A percentile compares a stretch with the other conserved stretches of the same genome.
These are phyloP conservation scores for Ectropis grisescens DNA, from an alignment of 1,140 invertebrate species.

Conservation along the genomic window DNA sequence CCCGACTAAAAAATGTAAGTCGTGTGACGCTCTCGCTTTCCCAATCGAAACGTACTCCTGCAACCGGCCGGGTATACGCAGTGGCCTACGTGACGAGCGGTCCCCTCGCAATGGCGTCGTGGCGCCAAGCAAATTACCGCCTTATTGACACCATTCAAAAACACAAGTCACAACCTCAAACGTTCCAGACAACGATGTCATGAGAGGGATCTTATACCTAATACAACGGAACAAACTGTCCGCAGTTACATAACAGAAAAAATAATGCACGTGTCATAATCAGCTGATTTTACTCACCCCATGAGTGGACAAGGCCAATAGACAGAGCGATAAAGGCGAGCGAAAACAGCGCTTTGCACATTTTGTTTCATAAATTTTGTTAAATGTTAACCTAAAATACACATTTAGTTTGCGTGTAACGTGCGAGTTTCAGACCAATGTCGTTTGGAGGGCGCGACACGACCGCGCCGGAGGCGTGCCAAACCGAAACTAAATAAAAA, in stretches of 20 bases:
- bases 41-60: constrained; percentile 1
- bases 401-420: constrained; percentile 39
- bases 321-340: constrained; percentile 29
- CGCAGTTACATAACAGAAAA: constrained; percentile 34
- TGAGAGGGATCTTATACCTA: no score
- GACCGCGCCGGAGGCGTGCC: constrained; percentile 39
- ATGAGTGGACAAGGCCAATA: constrained; percentile 34
- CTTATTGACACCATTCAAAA: constrained; percentile 34
- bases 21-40: background rate
- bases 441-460: constrained; percentile 35
- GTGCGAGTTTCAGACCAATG: constrained; percentile 49
- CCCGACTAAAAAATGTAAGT: constrained; percentile 7
- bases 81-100: constrained; percentile 63
- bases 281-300: constrained; percentile 64
- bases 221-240: no score
- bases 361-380: constrained; percentile 53
- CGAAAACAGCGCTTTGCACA: constrained; percentile 45
- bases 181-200: no score
- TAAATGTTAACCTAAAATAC: constrained; percentile 32
- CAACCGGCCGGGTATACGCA: constrained; percentile 35
- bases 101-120: constrained; percentile 49
- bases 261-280: constrained; percentile 50
- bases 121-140: constrained; percentile 46
- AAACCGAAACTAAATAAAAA: constrained; percentile 47
- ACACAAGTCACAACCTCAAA: no score